Base-by-base conservation (phyloP, 2,113 vertebrate genomes). In the Xiphorhynchus elegans region DNA sequence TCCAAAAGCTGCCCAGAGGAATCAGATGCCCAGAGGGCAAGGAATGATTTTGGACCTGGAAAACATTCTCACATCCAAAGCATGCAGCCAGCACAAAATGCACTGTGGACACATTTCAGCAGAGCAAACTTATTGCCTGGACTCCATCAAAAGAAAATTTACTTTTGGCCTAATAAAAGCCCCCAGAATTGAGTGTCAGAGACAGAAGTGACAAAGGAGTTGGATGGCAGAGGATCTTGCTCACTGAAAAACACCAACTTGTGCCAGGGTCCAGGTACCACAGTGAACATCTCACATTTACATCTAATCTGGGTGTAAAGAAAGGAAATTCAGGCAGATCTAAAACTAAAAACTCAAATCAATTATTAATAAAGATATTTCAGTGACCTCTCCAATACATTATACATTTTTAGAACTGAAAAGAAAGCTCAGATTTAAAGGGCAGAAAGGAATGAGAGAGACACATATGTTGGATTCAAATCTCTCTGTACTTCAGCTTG, bases 391-490 rank as follows among this genome's bases (percentile, higher is more conserved):
- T 67, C 55, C 55, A 76, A 66, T 42, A 44, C n/a, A 49, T 49
- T 20, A 50, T 2, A 39, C 55, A 52, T 55, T 92, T 95, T 89
- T 81, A 96, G 89, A 83, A 86, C 53, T 20, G 7, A 76, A 92
- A 80, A 87, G 47, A 70, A 76, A 78, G 75, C 29, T 78, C 55
- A 33, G 31, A 76, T 87, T 91, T 94, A 91, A 96, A 95, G 76
- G 88, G 75, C 95, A 91, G 70, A 90, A 90, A 88, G 70, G 79
- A 90, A 93, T 46, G 63, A 87, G 62, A 85, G 31, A 94, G 26
- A 70, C 33, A 63, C 78, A 62, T 78, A 93, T 78, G 88, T 42
- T 83, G 86, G 59, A 74, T 88, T 26, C 63, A 28, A 90, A 90
- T 74, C 63, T 37, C 33, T 66, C 75, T 52, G 53, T 76, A 17